Base-by-base conservation (phyloP, 2,113 vertebrate genomes). In the Pseudois nayaur region DNA sequence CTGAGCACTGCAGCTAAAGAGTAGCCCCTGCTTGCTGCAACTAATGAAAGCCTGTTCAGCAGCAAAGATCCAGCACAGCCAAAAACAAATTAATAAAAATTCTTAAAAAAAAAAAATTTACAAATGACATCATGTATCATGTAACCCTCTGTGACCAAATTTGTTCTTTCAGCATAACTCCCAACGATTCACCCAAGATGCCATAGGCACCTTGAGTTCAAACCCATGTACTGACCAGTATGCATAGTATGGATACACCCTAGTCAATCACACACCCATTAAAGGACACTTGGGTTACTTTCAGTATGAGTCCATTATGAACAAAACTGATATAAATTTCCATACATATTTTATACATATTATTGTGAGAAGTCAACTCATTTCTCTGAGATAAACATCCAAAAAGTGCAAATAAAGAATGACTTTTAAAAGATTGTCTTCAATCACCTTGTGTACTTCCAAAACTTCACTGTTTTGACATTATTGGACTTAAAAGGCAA, bases 211-310 rank as follows among this genome's bases (percentile, higher is more conserved):
- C 17, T 27, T 5, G 29, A 14, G 6, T 27, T 85, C 45, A 43
- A 50, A n/a, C 6, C 3, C 50, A 12, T 7, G 21, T 23, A 3
- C 13, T 78, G 45, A 93, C 23, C 31, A 45, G 23, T 9, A 14
- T n/a, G 4, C 17, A 0, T 14, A 23, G 31, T 5, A 48, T 0
- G 0, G 8, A 31, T 33, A 0, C 6, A 27, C 4, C 3, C 31
- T 6, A 0, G 21, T 57, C 25, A 40, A 13, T 74, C n/a, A 21
- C 14, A 54, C 3, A 21, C 16, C 52, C 21, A 5, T 6, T 33
- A 4, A 89, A 55, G 13, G 55, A 71, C n/a, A 21, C 1, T 2
- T 43, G 36, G 8, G 4, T 78, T 71, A 33, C 21, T 91, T 87
- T 54, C 36, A 45, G 5, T 54, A 74, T 81, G 43, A n/a, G 33